Conservation (phyloP, 2,888 invertebrate species). For the Troglohyphantes excavatus region DNA sequence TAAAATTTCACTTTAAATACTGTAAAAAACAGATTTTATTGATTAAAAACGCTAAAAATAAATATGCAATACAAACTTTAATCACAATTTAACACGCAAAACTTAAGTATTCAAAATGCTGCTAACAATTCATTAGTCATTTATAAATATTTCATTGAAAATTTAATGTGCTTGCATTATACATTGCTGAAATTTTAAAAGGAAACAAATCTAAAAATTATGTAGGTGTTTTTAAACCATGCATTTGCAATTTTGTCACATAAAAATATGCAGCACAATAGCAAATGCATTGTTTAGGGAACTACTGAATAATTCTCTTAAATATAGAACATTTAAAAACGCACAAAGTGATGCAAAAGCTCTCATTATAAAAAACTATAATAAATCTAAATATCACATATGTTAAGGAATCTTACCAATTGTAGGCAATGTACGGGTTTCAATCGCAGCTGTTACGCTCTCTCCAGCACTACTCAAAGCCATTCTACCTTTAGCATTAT, state of each 20-base stretch:
- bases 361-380: slow-evolving; percentile 74
- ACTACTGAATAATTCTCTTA: slow-evolving; percentile 20
- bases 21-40: neutral
- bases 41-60: neutral
- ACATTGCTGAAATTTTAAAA: neutral
- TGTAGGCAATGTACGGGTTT: slow-evolving; percentile 73
- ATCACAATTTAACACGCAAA: neutral
- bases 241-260: slow-evolving; percentile 5
- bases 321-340: slow-evolving; percentile 45
- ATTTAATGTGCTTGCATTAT: neutral
- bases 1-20: too few species aligned
- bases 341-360: slow-evolving; percentile 68
- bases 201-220: neutral
- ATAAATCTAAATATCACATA: slow-evolving; percentile 78
- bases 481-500: slow-evolving; percentile 62
- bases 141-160: neutral
- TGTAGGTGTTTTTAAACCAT: neutral
- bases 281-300: slow-evolving; percentile 19
- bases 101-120: neutral
- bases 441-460: slow-evolving; percentile 47
- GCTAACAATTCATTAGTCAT: neutral
- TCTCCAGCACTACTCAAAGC: slow-evolving; percentile 73
- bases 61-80: neutral
- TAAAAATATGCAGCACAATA: slow-evolving; percentile 29
- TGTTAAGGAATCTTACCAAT: slow-evolving; percentile 78